A percentile compares a stretch with the other conserved stretches of the same genome.
phyloP scores from a whole-genome alignment of 2,113 vertebrate genomes.

The Eonycteris spelaea region DNA sequence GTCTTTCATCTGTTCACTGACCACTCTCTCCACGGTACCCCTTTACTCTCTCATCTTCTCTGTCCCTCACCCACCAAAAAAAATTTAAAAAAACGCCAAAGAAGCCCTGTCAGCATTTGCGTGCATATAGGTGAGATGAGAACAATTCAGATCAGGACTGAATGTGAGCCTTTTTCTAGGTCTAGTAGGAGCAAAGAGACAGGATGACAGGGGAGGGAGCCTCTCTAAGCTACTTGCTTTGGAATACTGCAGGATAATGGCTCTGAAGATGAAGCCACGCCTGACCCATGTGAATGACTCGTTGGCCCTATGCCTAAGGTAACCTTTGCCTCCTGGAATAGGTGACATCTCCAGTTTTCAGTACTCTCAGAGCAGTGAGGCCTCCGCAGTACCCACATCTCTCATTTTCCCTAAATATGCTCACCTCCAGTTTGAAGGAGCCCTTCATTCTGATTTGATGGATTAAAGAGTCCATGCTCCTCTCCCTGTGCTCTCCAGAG shows the following conservation, averaged over 20 bases:
- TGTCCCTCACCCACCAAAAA: not conserved
- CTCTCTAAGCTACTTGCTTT: not conserved
- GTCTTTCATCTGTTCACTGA: not conserved
- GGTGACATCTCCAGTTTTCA: not conserved
- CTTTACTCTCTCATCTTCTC: not conserved
- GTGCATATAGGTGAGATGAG: not conserved
- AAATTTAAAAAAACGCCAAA: not conserved
- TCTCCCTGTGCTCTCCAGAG: not conserved
- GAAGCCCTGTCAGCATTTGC: not conserved
- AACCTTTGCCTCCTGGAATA: not conserved
- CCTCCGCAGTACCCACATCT: not conserved
- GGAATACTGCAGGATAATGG: not conserved
- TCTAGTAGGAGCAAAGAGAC: not conserved
- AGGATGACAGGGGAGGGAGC: not conserved
- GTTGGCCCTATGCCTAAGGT: not conserved
- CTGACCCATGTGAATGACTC: not conserved
- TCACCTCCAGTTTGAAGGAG: not conserved
- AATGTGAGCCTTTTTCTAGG: not conserved
- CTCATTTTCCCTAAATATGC: not conserved
- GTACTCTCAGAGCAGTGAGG: not conserved
- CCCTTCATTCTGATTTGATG: not conserved
- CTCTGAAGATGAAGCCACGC: not conserved
- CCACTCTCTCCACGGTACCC: not conserved
- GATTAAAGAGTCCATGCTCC: not conserved
- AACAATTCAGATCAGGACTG: not conserved